Evolutionary conservation across 2,797 vertebrate genomes (phyloP), one percentile per base, ranked within the genome.

Genomic region (Babyrousa celebensis): DNA sequence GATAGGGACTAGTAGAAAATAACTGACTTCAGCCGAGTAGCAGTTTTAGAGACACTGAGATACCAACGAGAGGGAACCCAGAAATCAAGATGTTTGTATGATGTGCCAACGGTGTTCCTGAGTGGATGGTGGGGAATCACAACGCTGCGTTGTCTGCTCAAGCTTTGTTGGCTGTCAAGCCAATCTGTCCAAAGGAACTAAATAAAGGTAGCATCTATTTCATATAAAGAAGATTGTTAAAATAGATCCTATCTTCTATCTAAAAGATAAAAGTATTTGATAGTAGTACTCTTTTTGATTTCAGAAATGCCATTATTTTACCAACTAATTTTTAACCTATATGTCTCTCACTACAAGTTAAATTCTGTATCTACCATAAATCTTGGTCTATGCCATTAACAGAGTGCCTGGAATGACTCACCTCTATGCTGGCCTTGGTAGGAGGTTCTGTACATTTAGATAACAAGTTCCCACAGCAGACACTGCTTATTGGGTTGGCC

Each of bases 301-400:
- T 92, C 48, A 95, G n/a, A 29, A 91, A 94, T 90, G 14, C 43
- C 79, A 20, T 21, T 75, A 43, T 86, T n/a, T 79, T 79, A 84
- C 12, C 40, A 58, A 32, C n/a, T 71, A 56, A 67, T n/a, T 20
- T 48, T 63, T 68, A 79, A 48, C 48, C 17, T 27, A 63, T 58
- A 20, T 56, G 65, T 6, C 48, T n/a, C 65, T 63, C 36, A 65
- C 1, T 48, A 70, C 0, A 43, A 83, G 54, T 67, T 92, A 75
- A 89, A 68, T 86, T 95, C 11, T 1, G 8, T 75, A 36, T 84
- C 77, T 60, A 7, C 18, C 15, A 43, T 60, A 56, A 36, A 18
- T 43, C 36, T 86, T 77, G 32, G 14, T 58, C 54, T 2, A 43
- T 58, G 25, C 10, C 56, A n/a, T 32, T 71, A 71, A 60, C 18